Percentiles rank a stretch among this genome's conserved stretches.
These are phyloP conservation scores for Sigmodon hispidus DNA, from an alignment of 2,113 vertebrate species.

Conservation along the genomic window DNA sequence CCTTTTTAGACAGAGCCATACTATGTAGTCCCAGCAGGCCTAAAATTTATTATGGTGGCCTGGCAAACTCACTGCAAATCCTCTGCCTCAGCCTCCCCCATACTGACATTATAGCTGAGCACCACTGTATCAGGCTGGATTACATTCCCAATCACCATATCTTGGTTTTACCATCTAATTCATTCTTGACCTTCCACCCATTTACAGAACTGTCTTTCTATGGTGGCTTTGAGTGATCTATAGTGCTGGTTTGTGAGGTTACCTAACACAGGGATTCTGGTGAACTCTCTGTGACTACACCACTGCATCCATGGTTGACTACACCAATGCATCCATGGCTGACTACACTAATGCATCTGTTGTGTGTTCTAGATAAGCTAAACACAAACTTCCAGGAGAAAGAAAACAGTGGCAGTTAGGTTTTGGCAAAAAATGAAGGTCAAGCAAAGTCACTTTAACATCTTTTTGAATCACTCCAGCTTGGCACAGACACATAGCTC, in stretches of 20 bases:
- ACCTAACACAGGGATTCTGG: conserved; percentile 81
- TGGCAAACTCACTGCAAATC: background rate
- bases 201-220: conserved; percentile 91
- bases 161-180: conserved; percentile 92
- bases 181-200: conserved; percentile 92
- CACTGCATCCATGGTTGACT: background rate
- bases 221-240: conserved; percentile 91
- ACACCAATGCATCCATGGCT: conserved; percentile 57
- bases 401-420: conserved; percentile 90
- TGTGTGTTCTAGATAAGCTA: conserved; percentile 90
- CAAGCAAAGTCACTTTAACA: conserved; percentile 91
- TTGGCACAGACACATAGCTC: conserved; percentile 89
- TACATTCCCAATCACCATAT: conserved; percentile 91
- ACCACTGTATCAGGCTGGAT: conserved; percentile 89
- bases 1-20: background rate
- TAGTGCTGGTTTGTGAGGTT: conserved; percentile 90
- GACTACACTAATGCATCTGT: conserved; percentile 88
- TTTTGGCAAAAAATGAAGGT: conserved; percentile 84
- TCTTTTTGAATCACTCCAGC: conserved; percentile 86
- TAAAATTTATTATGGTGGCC: background rate
- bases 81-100: background rate
- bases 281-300: conserved; percentile 48
- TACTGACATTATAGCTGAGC: background rate
- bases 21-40: background rate
- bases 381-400: conserved; percentile 92